Base-by-base conservation (phyloP, 2,797 vertebrate genomes). In the Hipposideros larvatus region DNA sequence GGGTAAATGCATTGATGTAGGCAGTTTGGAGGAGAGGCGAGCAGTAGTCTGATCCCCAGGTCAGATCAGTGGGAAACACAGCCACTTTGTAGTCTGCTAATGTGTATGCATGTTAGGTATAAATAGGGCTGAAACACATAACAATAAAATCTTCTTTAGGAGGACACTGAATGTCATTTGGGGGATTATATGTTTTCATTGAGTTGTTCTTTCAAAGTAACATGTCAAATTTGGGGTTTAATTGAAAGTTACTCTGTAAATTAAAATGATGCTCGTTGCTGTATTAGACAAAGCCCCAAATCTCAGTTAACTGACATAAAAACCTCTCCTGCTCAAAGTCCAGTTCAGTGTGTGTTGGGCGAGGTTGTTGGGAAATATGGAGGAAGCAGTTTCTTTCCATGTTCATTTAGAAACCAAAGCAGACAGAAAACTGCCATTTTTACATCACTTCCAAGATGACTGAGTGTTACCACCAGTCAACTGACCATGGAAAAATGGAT, bases 131-230 rank as follows among this genome's bases (percentile, higher is more conserved):
- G 34, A 63, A 51, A 93, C 2, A 1, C 11, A 83, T 75, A 66
- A 51, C 78, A 78, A 61, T 19, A 57, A 87, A 96, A 75, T 65
- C 3, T n/a, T 71, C 31, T 85, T 82, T 43, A 87, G 59, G 92
- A 96, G 59, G 8, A 73, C 3, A 8, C 0, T 57, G 26, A 41
- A 22, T 71, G 26, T 4, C 5, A 43, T 92, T 74, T 73, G 34
- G 13, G 19, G 7, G 10, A 55, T 11, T 75, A 41, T 4, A 18
- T 24, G 65, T 80, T 86, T 87, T 68, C 65, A 66, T 6, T 41
- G 61, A 91, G 4, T 48, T 57, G 3, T 91, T 93, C 41, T 68
- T 19, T 65, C 43, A 79, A 11, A 93, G 10, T 13, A 75, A 21
- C 31, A 57, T 0, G 37, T 63, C 34, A 34, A 34, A 90, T 90